Percentiles rank a stretch among this genome's conserved stretches.
Evolutionary conservation across 1,140 invertebrate species (phyloP).

Genomic region (Anastrepha ludens): DNA sequence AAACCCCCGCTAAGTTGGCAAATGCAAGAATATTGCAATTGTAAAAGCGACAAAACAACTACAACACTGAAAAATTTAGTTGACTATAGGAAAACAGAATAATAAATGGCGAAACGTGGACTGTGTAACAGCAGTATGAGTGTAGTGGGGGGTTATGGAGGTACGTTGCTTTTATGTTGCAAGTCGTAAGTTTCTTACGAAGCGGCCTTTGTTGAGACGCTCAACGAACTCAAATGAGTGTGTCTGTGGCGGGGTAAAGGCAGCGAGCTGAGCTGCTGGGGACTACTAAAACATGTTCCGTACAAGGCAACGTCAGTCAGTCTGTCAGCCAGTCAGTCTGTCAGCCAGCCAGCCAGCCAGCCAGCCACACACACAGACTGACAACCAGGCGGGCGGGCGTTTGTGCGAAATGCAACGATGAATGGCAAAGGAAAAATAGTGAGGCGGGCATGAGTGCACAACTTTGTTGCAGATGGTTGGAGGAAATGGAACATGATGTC

Average conservation of each 20-base stretch:
- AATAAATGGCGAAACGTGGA: constrained; percentile 17
- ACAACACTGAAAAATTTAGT: background rate
- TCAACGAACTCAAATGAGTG: background rate
- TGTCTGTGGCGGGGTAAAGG: background rate
- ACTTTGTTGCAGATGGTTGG: background rate
- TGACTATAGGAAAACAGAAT: constrained; percentile 18
- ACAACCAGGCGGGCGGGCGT: background rate
- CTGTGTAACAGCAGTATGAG: background rate
- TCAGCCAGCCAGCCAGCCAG: background rate
- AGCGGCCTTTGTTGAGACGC: background rate
- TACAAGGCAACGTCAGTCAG: background rate
- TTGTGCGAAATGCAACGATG: background rate
- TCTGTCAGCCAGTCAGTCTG: background rate
- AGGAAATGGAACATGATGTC: background rate
- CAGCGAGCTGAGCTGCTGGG: background rate
- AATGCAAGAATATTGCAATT: background rate
- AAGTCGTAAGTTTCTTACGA: constrained; percentile 28
- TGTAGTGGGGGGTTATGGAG: background rate
- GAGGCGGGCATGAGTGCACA: background rate
- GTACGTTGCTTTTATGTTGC: constrained; percentile 5
- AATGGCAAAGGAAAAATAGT: background rate
- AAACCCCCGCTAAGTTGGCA: constrained; percentile 34
- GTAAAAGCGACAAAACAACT: background rate
- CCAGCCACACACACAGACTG: background rate
- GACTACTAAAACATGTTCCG: constrained; percentile 15